Percentiles rank a stretch among this genome's conserved stretches.
Evolutionary conservation across 2,888 invertebrate genomes (phyloP).

Genomic region (Arrhopalites spinosus): DNA sequence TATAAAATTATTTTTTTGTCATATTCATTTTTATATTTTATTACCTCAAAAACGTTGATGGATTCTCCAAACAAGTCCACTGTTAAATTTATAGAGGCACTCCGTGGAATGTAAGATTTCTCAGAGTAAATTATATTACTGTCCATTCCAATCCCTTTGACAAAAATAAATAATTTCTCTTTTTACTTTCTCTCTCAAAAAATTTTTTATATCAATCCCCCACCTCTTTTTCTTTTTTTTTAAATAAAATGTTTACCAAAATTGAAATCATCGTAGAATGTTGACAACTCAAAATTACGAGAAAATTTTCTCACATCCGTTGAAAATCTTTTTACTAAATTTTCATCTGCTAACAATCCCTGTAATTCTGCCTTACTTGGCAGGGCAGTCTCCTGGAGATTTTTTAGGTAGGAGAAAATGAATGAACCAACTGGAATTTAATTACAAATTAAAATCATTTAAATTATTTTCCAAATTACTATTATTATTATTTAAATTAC

Average conservation of each 20-base stretch:
- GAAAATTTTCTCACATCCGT: constrained; percentile 89
- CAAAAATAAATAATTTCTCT: constrained; percentile 27
- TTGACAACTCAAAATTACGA: constrained; percentile 83
- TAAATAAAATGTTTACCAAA: constrained; percentile 66
- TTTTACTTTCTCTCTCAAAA: too few species aligned
- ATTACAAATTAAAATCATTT: too few species aligned
- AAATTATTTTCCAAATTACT: constrained; percentile 65
- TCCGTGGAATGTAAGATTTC: constrained; percentile 81
- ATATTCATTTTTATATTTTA: neutral
- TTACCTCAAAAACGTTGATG: constrained; percentile 81
- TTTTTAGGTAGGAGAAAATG: constrained; percentile 92
- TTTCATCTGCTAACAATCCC: constrained; percentile 78
- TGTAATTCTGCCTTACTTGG: constrained; percentile 84
- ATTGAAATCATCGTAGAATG: constrained; percentile 87
- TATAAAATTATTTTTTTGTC: too few species aligned
- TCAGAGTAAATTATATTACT: constrained; percentile 84
- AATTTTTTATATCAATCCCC: too few species aligned
- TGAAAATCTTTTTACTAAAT: constrained; percentile 78
- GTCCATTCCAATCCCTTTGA: constrained; percentile 73
- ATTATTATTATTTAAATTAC: constrained; percentile 60
- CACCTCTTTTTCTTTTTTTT: neutral
- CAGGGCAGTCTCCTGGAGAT: constrained; percentile 81
- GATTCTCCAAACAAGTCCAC: constrained; percentile 87
- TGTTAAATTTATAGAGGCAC: constrained; percentile 78
- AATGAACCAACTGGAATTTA: constrained; percentile 78